Conservation (phyloP, 64 coral and sea anemone species). For the Pachyseris speciosa region DNA sequence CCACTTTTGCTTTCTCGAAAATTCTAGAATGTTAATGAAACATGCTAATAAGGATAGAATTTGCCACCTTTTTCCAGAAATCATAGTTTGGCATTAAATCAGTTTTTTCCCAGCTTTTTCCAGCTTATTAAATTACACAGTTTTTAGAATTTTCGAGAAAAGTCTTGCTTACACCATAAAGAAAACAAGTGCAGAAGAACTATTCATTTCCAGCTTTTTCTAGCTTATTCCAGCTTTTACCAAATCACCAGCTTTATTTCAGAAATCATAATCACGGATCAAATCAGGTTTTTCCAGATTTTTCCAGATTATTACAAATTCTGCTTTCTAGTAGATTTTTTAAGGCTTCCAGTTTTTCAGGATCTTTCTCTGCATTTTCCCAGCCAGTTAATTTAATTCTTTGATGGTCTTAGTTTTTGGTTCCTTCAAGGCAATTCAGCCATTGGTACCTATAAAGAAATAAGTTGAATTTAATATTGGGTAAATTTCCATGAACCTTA, state of each 20-base stretch:
- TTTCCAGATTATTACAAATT: slow-evolving; percentile 15
- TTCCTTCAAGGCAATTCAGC: background rate
- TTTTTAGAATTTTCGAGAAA: background rate
- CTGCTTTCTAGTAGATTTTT: background rate
- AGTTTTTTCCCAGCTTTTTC: background rate
- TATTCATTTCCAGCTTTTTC: background rate
- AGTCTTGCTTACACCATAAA: background rate
- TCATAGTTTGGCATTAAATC: background rate
- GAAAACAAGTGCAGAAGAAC: background rate
- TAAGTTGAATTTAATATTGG: no score
- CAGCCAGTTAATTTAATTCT: background rate
- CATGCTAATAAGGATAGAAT: slow-evolving; percentile 29
- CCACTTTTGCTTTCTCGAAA: slow-evolving; percentile 37
- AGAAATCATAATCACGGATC: slow-evolving; percentile 5
- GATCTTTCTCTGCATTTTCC: background rate
- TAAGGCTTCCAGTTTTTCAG: background rate
- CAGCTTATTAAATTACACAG: background rate
- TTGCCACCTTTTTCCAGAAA: background rate
- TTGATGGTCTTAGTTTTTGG: background rate
- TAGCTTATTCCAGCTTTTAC: background rate
- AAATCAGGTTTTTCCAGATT: slow-evolving; percentile 37
- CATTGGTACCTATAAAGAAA: background rate
- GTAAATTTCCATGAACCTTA: background rate
- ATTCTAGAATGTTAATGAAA: slow-evolving; percentile 50
- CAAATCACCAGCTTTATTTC: slow-evolving; percentile 24